These are phyloP conservation scores for Todiramphus chloris DNA, from an alignment of 2,113 vertebrate genomes.

Conservation along the genomic window DNA sequence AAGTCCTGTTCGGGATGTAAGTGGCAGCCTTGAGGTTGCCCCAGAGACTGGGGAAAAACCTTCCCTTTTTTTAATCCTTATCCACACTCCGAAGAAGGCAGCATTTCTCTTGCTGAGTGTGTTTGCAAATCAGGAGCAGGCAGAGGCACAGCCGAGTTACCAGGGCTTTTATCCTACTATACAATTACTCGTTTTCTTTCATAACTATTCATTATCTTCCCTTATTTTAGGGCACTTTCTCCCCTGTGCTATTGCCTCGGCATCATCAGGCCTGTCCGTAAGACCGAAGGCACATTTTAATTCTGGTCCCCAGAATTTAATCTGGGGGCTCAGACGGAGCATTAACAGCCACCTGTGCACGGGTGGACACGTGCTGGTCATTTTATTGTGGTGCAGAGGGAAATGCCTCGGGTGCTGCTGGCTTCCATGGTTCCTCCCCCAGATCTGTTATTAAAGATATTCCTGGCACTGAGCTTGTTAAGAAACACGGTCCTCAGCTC, in stretches of 20 bases:
- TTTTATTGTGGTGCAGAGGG: background rate
- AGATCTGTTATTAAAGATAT: slow-evolving; percentile 54
- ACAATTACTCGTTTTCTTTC: background rate
- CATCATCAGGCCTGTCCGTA: background rate
- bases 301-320: background rate
- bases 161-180: background rate
- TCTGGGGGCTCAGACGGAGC: background rate
- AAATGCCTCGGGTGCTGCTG: background rate
- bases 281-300: fast-evolving
- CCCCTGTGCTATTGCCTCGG: background rate
- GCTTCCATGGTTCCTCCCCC: background rate
- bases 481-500: slow-evolving; percentile 43
- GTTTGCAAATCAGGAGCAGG: background rate
- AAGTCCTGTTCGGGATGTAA: background rate
- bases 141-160: background rate
- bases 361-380: background rate
- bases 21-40: background rate
- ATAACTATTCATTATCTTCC: background rate
- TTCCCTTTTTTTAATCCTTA: background rate
- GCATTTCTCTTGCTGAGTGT: background rate
- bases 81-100: background rate
- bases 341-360: background rate
- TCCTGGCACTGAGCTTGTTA: slow-evolving; percentile 41
- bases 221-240: background rate
- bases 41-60: background rate